Percentiles rank a stretch among this genome's conserved stretches.
phyloP scores from a whole-genome alignment of 1,140 invertebrate genomes.

The Papilio machaon region DNA sequence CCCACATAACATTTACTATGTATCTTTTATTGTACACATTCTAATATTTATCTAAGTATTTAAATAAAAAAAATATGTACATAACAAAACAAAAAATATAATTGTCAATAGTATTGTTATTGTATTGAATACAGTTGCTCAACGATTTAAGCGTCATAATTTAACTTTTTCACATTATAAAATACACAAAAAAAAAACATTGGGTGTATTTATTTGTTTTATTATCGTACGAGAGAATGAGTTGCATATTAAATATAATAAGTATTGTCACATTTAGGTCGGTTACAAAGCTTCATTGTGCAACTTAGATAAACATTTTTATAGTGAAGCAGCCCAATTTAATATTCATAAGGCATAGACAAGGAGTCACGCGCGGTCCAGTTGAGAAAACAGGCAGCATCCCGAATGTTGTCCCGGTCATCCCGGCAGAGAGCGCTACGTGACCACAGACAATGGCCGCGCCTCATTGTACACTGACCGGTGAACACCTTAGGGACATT shows the following conservation, averaged over 20 bases:
- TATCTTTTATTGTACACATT: neutral
- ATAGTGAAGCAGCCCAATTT: slow-evolving; percentile 53
- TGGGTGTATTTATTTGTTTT: too few species aligned
- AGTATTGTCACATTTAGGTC: neutral
- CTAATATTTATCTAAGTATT: neutral
- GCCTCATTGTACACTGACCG: slow-evolving; percentile 36
- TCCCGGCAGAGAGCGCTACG: slow-evolving; percentile 54
- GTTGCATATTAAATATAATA: neutral
- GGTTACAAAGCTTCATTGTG: slow-evolving; percentile 1
- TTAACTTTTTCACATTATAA: neutral
- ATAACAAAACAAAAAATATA: neutral
- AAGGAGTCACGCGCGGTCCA: slow-evolving; percentile 64
- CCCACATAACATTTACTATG: slow-evolving; percentile 47
- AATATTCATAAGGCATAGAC: slow-evolving; percentile 55
- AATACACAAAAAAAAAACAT: too few species aligned
- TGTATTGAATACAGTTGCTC: neutral
- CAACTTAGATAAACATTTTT: slow-evolving; percentile 29
- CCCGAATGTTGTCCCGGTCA: slow-evolving; percentile 58
- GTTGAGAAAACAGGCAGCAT: slow-evolving; percentile 76
- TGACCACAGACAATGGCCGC: slow-evolving; percentile 57
- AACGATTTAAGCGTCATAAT: neutral
- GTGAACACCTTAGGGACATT: neutral
- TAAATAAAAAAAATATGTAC: neutral
- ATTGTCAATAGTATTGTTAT: neutral
- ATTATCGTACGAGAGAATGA: neutral